These are phyloP conservation scores for Goniozus legneri DNA, from an alignment of 1,140 invertebrate genomes.

Conservation along the genomic window DNA sequence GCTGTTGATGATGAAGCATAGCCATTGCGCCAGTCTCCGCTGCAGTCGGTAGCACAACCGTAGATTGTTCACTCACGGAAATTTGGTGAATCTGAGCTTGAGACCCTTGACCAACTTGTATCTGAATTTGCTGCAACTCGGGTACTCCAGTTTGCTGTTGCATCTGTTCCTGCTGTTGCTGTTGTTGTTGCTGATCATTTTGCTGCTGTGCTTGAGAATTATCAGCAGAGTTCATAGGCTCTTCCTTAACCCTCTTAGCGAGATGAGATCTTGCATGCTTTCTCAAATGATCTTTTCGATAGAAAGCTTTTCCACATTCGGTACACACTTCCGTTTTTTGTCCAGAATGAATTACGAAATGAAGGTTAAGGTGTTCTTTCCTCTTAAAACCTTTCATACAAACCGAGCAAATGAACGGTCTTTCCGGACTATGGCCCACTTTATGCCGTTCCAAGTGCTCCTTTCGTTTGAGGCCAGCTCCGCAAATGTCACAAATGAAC, in stretches of 20 bases:
- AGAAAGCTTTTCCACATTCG: constrained; percentile 75
- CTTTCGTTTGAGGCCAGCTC: constrained; percentile 71
- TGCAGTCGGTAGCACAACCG: constrained; percentile 57
- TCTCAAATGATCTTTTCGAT: constrained; percentile 76
- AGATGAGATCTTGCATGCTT: constrained; percentile 75
- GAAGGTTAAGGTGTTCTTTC: constrained; percentile 75
- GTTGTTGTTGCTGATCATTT: constrained; percentile 36
- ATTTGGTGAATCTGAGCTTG: constrained; percentile 51
- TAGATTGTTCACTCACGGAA: constrained; percentile 49
- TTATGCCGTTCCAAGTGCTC: constrained; percentile 78
- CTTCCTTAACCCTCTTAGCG: constrained; percentile 67
- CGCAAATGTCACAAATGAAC: constrained; percentile 61
- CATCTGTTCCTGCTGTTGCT: constrained; percentile 32
- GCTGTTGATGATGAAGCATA: constrained; percentile 46
- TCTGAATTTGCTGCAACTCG: constrained; percentile 39
- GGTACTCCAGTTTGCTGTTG: constrained; percentile 24
- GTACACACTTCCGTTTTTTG: constrained; percentile 74
- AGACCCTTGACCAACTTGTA: constrained; percentile 49
- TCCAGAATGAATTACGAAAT: constrained; percentile 76
- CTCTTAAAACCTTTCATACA: constrained; percentile 77
- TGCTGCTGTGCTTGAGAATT: constrained; percentile 38
- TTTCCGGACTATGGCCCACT: constrained; percentile 73
- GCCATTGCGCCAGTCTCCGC: constrained; percentile 54
- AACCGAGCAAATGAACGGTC: constrained; percentile 72
- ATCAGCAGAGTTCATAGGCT: constrained; percentile 49